phyloP scores from a whole-genome alignment of 2,797 vertebrate genomes.

The Gouania willdenowi region DNA sequence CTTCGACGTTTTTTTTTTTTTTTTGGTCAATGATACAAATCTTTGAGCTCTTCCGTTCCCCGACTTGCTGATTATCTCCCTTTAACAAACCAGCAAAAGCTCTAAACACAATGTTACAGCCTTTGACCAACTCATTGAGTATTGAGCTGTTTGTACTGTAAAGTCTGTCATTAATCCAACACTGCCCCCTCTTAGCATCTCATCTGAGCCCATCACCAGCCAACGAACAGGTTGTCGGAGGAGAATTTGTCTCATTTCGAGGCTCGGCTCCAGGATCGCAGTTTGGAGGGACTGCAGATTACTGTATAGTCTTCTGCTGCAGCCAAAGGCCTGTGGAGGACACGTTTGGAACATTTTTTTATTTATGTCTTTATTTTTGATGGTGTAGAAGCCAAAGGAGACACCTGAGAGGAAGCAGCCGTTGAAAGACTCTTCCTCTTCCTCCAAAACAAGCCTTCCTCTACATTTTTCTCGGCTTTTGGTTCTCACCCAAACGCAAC shows the following conservation, averaged over 20 bases:
- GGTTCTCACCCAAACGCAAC: constrained; percentile 79
- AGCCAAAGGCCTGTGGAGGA: constrained; percentile 38
- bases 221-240: constrained; percentile 35
- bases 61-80: too few species aligned
- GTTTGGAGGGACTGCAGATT: too few species aligned
- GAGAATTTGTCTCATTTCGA: constrained; percentile 8
- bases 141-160: constrained; percentile 61
- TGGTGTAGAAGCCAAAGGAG: constrained; percentile 12
- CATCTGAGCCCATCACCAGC: constrained; percentile 39
- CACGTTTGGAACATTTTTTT: constrained; percentile 1
- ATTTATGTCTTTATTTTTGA: neutral
- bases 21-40: too few species aligned
- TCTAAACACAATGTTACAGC: constrained; percentile 35
- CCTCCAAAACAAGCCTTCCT: neutral
- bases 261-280: neutral
- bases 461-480: constrained; percentile 54
- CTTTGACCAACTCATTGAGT: constrained; percentile 49
- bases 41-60: too few species aligned
- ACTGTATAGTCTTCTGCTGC: constrained; percentile 39
- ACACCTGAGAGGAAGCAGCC: constrained; percentile 29
- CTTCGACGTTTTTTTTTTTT: neutral
- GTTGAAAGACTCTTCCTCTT: constrained; percentile 18
- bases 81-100: constrained; percentile 31
- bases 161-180: constrained; percentile 53
- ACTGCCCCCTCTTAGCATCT: constrained; percentile 11